Percentiles rank a stretch among this genome's conserved stretches.
phyloP scores from a whole-genome alignment of 2,797 vertebrate genomes.

The Geotria australis region DNA sequence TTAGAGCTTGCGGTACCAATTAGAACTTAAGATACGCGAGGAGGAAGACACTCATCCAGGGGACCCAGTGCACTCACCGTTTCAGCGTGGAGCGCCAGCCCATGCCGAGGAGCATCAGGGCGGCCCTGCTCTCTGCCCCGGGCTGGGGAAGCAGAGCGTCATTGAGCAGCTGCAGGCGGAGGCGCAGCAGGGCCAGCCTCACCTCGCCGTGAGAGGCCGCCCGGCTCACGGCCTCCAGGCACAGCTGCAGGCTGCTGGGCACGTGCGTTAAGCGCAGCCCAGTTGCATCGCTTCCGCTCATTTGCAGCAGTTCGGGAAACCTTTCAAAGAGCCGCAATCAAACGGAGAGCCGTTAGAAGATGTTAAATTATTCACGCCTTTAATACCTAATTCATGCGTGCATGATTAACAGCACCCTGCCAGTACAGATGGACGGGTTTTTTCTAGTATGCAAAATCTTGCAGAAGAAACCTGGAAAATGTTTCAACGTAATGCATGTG shows the following conservation, averaged over 20 bases:
- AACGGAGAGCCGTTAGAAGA: background rate
- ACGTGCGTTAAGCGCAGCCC: constrained; percentile 20
- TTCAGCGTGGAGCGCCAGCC: constrained; percentile 34
- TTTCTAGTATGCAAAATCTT: too few species aligned
- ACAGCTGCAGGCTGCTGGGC: constrained; percentile 27
- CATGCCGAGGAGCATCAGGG: constrained; percentile 15
- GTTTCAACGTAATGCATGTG: too few species aligned
- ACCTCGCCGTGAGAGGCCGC: constrained; percentile 42
- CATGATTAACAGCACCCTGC: too few species aligned
- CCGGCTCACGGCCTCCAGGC: constrained; percentile 23
- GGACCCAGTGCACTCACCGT: constrained; percentile 19
- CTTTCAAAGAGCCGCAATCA: constrained; percentile 10
- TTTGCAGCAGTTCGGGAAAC: constrained; percentile 25
- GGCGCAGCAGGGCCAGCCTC: constrained; percentile 30
- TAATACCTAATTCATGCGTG: too few species aligned
- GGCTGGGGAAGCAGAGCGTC: constrained; percentile 32
- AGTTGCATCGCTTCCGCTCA: constrained; percentile 26
- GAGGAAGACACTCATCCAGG: background rate
- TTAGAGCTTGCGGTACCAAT: background rate
- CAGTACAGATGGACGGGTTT: too few species aligned
- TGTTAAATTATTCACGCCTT: too few species aligned
- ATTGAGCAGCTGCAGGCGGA: constrained; percentile 45
- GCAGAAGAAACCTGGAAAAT: too few species aligned
- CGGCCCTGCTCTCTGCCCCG: constrained; percentile 12
- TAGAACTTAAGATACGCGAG: too few species aligned